Percentiles rank a stretch among this genome's conserved stretches.
Conservation (phyloP, 2,888 invertebrate species). For the Psylliodes chrysocephalus region DNA sequence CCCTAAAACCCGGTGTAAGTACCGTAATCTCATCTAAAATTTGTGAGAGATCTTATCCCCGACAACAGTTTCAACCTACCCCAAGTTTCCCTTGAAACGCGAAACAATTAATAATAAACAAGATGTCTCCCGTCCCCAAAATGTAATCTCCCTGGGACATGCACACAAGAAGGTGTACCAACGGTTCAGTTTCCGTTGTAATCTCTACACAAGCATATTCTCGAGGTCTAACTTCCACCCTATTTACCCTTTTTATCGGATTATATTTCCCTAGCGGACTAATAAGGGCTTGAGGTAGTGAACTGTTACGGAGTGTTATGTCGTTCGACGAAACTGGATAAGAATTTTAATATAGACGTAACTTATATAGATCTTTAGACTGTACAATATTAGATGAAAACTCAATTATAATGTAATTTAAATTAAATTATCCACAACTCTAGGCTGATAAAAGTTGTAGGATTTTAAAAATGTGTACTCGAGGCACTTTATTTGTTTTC, state of each 20-base stretch:
- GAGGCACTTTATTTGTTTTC: too few relatives aligned
- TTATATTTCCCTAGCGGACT: slow-evolving; percentile 10
- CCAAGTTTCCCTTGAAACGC: slow-evolving; percentile 45
- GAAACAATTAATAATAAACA: slow-evolving; percentile 30
- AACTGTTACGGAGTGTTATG: not conserved
- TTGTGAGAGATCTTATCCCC: not conserved
- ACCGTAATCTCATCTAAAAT: not conserved
- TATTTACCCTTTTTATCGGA: slow-evolving; percentile 23
- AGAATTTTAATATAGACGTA: too few relatives aligned
- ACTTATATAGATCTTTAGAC: too few relatives aligned
- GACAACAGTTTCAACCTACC: not conserved
- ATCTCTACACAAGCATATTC: slow-evolving; percentile 15
- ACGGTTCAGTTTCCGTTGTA: slow-evolving; percentile 1
- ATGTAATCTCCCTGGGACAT: slow-evolving; percentile 17
- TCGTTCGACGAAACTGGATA: too few relatives aligned
- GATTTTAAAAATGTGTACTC: too few relatives aligned
- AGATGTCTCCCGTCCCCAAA: slow-evolving; percentile 9
- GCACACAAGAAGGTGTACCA: not conserved
- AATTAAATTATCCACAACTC: too few relatives aligned
- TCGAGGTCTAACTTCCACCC: slow-evolving; percentile 2
- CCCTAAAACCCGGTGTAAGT: not conserved
- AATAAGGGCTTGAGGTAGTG: not conserved
- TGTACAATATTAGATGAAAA: too few relatives aligned
- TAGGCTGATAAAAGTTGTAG: too few relatives aligned
- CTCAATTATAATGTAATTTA: too few relatives aligned